Evolutionary conservation across 92 coral and sea anemone species (phyloP).

Genomic region (Parazoanthus darwini): DNA sequence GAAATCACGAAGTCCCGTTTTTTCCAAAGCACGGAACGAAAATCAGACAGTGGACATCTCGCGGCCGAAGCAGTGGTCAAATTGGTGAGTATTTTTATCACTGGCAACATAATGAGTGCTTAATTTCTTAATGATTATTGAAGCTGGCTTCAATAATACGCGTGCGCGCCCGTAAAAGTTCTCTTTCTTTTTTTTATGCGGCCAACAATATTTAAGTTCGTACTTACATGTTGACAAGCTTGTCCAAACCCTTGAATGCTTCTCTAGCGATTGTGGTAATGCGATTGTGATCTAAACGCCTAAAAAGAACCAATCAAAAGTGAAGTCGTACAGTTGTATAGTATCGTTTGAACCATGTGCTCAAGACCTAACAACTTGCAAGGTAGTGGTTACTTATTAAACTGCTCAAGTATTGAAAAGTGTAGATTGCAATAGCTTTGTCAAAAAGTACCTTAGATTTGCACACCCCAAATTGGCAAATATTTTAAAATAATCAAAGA

Average conservation of each 20-base stretch:
- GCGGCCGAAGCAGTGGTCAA: background rate
- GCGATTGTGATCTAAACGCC: constrained; percentile 86
- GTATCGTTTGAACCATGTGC: background rate
- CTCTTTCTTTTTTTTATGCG: background rate
- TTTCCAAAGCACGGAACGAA: no score
- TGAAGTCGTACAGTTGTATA: background rate
- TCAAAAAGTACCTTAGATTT: background rate
- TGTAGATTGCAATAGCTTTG: no score
- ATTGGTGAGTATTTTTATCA: background rate
- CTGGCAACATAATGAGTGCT: background rate
- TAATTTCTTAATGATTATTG: background rate
- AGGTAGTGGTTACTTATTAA: no score
- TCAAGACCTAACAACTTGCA: background rate
- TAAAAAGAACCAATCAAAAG: constrained; percentile 2
- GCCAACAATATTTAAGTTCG: background rate
- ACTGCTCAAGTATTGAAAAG: no score
- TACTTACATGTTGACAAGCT: constrained; percentile 65
- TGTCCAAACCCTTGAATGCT: constrained; percentile 64
- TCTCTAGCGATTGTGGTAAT: constrained; percentile 68
- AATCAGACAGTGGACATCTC: no score
- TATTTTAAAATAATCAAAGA: background rate
- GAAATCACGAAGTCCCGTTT: no score
- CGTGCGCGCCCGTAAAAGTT: background rate
- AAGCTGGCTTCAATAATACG: background rate
- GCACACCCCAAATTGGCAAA: background rate